Evolutionary conservation across 2,888 invertebrate species (phyloP), one percentile per base, ranked within the genome.

Genomic region (Trimorus sp.): DNA sequence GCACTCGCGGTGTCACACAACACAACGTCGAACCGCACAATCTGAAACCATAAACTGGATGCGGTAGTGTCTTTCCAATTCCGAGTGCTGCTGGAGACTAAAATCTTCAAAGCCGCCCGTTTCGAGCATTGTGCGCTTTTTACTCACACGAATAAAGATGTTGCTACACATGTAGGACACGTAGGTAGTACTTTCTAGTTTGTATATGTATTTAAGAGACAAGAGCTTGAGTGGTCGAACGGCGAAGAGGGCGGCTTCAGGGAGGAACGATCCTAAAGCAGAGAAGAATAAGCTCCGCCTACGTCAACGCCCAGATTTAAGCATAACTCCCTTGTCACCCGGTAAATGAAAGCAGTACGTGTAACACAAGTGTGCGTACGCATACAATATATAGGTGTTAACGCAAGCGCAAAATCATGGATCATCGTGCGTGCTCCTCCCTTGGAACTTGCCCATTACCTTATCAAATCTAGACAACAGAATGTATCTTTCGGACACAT

Each of bases 131-230:
- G 80, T 80, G 26, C 53, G 65, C 70, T 65, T 70, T 75, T 80
- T 75, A 80, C 80, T 1, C 75, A 80, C 80, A 80, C 80, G 42
- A 71, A 75, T 75, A 70, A 74, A 75, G 75, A 60, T 80, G 75
- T 80, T 69, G 63, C 59, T 80, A 75, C 80, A 80, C 66, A 71
- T 80, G 79, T 76, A 70, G 70, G 65, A 76, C 66, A 60, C 71
- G 75, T 71, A 71, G 75, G 76, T 76, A 66, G 75, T 65, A 75
- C 80, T 80, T 80, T 80, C 75, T 65, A 75, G 79, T 65, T 80
- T 80, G 79, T 75, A 60, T 80, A 60, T 80, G 79, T 80, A 80
- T 80, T 80, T 70, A 80, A 80, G 75, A 75, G 71, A 75, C 75
- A 70, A 76, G 76, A 73, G 76, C 76, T 71, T 81, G 81, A 81